These are phyloP conservation scores for Melanotaenia trifasciata DNA, from an alignment of 2,797 vertebrate species.

Conservation along the genomic window DNA sequence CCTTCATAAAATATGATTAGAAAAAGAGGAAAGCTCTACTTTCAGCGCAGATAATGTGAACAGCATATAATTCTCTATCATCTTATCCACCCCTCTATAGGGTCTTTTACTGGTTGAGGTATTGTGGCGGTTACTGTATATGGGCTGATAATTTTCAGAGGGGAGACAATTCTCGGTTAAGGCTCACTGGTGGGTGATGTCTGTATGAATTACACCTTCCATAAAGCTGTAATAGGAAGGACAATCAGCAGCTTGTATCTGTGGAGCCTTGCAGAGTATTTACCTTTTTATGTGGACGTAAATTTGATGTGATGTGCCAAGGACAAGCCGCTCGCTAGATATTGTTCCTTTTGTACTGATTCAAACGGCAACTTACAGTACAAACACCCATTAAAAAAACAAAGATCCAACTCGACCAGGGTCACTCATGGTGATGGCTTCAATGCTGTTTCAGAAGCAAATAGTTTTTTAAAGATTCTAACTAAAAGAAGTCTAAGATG, in stretches of 20 bases:
- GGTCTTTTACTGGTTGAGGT: slow-evolving; percentile 46
- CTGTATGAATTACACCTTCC: slow-evolving; percentile 78
- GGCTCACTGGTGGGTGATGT: slow-evolving; percentile 58
- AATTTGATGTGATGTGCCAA: slow-evolving; percentile 77
- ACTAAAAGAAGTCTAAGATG: too few relatives aligned
- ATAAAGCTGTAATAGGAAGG: slow-evolving; percentile 83
- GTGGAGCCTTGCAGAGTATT: slow-evolving; percentile 78
- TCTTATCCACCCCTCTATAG: slow-evolving; percentile 32
- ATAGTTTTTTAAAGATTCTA: not conserved
- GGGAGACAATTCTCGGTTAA: slow-evolving; percentile 47
- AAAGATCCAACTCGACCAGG: not conserved
- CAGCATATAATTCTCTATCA: slow-evolving; percentile 33
- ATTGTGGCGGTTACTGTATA: slow-evolving; percentile 44
- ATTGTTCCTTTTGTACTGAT: slow-evolving; percentile 31
- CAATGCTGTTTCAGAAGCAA: not conserved
- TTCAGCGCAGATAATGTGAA: slow-evolving; percentile 40
- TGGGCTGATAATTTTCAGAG: slow-evolving; percentile 58
- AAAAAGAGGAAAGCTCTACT: slow-evolving; percentile 22
- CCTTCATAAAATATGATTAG: slow-evolving; percentile 12
- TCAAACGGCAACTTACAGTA: slow-evolving; percentile 8
- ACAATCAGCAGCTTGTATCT: slow-evolving; percentile 82
- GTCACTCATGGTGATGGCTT: not conserved
- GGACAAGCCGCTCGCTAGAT: slow-evolving; percentile 65
- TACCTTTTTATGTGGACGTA: slow-evolving; percentile 83
- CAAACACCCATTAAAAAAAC: slow-evolving; percentile 13